Percentiles rank a stretch among this genome's conserved stretches.
Evolutionary conservation across 1,140 invertebrate genomes (phyloP).

Genomic region (Pinna nobilis): DNA sequence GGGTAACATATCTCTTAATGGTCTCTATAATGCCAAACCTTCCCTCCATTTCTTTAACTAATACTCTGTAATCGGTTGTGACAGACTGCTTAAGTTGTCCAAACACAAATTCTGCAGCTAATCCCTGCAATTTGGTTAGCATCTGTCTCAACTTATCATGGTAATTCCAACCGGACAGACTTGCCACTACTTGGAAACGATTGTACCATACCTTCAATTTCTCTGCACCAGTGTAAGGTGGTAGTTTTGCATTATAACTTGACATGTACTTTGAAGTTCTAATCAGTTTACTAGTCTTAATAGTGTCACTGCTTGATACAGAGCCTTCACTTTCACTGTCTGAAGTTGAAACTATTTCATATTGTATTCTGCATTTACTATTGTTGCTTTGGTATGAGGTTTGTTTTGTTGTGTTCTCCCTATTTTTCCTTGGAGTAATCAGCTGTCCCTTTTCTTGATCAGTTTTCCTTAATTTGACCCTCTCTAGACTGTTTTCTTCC

Average conservation of each 20-base stretch:
- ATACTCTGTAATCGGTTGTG: conserved; percentile 5
- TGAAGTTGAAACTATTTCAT: too few relatives aligned
- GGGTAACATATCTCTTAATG: conserved; percentile 16
- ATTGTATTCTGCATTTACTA: too few relatives aligned
- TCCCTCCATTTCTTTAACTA: conserved; percentile 24
- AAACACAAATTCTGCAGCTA: conserved; percentile 39
- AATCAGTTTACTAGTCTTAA: not conserved
- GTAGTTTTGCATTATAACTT: conserved; percentile 24
- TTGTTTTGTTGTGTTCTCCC: too few relatives aligned
- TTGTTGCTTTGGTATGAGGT: too few relatives aligned
- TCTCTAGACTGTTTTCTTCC: too few relatives aligned
- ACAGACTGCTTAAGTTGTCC: conserved; percentile 18
- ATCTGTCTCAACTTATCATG: conserved; percentile 31
- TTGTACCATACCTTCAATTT: conserved; percentile 39
- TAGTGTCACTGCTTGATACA: too few relatives aligned
- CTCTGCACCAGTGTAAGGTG: conserved; percentile 29
- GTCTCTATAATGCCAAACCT: conserved; percentile 38
- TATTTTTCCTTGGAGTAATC: too few relatives aligned
- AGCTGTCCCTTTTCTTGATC: too few relatives aligned
- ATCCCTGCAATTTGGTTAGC: conserved; percentile 32
- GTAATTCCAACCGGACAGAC: conserved; percentile 22
- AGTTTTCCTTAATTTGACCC: too few relatives aligned
- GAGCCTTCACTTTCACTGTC: too few relatives aligned
- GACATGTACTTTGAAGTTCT: not conserved
- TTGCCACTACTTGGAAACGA: conserved; percentile 35